Percentiles rank a stretch among this genome's conserved stretches.
These are phyloP conservation scores for Penaeus vannamei DNA, from an alignment of 1,140 invertebrate genomes.

Conservation along the genomic window DNA sequence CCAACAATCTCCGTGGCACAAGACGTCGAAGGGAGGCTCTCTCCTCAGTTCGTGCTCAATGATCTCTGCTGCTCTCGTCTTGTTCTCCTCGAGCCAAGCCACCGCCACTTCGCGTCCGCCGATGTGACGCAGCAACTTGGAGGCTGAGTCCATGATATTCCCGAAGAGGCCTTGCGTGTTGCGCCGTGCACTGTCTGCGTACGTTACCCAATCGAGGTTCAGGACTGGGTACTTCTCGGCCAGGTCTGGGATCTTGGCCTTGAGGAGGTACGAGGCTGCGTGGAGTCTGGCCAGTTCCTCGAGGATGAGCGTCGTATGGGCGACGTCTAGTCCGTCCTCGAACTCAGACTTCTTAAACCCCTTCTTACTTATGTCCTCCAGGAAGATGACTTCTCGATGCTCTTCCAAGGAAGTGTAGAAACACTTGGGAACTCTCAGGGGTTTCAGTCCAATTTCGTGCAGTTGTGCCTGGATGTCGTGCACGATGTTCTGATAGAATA, in stretches of 20 bases:
- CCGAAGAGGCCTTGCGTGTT: too few relatives aligned
- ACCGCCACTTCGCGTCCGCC: background rate
- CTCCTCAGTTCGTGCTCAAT: background rate
- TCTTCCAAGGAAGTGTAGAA: background rate
- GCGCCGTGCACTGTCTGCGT: background rate
- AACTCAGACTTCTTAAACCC: slow-evolving; percentile 6
- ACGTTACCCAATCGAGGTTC: slow-evolving; percentile 13
- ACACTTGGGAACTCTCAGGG: background rate
- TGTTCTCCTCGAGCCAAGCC: background rate
- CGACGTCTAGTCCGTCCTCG: slow-evolving; percentile 19
- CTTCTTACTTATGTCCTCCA: slow-evolving; percentile 12
- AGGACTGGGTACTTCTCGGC: background rate
- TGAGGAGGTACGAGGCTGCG: slow-evolving; percentile 39
- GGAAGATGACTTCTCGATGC: background rate
- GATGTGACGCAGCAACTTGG: background rate
- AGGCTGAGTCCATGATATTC: background rate
- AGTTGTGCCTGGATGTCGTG: too few relatives aligned
- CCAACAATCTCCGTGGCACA: slow-evolving; percentile 2
- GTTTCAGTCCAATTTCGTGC: background rate
- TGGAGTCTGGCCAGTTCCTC: slow-evolving; percentile 44
- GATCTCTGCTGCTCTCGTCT: background rate
- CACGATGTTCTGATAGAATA: too few relatives aligned
- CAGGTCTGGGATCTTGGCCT: background rate
- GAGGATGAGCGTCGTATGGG: background rate
- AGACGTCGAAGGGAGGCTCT: background rate